Conservation (phyloP, 2,888 invertebrate genomes). For the Dexiosoma caninum region DNA sequence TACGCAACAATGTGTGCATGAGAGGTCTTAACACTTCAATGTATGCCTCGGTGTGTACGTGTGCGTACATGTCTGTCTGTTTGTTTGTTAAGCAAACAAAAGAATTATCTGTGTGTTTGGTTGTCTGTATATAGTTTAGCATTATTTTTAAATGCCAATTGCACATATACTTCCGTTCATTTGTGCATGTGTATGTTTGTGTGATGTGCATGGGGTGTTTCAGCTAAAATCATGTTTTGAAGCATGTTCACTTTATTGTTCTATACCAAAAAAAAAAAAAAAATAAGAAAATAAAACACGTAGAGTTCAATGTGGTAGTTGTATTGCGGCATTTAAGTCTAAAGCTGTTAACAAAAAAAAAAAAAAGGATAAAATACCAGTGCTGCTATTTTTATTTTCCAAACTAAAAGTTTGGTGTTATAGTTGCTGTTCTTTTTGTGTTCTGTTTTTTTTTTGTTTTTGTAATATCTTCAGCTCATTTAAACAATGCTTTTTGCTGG, state of each 20-base stretch:
- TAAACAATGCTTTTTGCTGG: slow-evolving; percentile 41
- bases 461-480: slow-evolving; percentile 61
- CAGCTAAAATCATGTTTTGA: slow-evolving; percentile 2
- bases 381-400: slow-evolving; percentile 28
- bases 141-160: not conserved
- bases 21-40: not conserved
- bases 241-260: slow-evolving; percentile 27
- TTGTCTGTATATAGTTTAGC: not conserved
- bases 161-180: not conserved
- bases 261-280: not conserved
- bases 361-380: too few species aligned
- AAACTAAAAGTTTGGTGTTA: slow-evolving; percentile 49
- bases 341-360: slow-evolving; percentile 27
- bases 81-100: not conserved
- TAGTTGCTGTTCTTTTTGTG: slow-evolving; percentile 24
- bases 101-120: not conserved
- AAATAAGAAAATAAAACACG: not conserved
- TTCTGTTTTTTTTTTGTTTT: too few species aligned
- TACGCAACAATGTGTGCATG: not conserved
- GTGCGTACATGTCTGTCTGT: too few species aligned
- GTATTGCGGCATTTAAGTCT: slow-evolving; percentile 59
- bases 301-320: slow-evolving; percentile 49
- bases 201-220: slow-evolving; percentile 26
- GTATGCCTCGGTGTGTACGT: not conserved
- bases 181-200: not conserved